phyloP scores from a whole-genome alignment of 2,888 invertebrate genomes.

The Electrophaes corylata region DNA sequence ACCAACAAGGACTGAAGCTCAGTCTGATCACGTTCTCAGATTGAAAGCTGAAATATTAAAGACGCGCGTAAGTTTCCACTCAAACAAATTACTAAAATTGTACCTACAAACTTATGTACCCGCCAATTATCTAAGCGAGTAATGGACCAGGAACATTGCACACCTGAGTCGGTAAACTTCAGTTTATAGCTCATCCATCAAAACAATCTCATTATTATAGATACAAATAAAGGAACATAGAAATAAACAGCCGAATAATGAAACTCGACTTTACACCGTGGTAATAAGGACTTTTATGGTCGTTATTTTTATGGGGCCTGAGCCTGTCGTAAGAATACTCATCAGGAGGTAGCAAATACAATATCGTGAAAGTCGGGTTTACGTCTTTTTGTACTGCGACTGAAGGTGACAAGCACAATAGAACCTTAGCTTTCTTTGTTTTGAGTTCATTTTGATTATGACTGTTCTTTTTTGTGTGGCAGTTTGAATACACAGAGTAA shows the following conservation, averaged over 20 bases:
- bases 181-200: slow-evolving; percentile 42
- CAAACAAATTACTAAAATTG: slow-evolving; percentile 29
- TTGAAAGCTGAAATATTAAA: slow-evolving; percentile 15
- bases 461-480: slow-evolving; percentile 13
- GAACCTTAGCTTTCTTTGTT: slow-evolving; percentile 19
- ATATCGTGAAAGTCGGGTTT: slow-evolving; percentile 38
- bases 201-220: slow-evolving; percentile 40
- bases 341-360: slow-evolving; percentile 41
- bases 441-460: slow-evolving; percentile 20
- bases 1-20: background rate
- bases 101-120: slow-evolving; percentile 23
- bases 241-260: slow-evolving; percentile 30
- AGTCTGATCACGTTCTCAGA: slow-evolving; percentile 1
- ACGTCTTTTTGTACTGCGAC: slow-evolving; percentile 31
- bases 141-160: slow-evolving; percentile 30
- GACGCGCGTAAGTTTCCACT: slow-evolving; percentile 26
- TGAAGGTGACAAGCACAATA: slow-evolving; percentile 23
- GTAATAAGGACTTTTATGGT: slow-evolving; percentile 35
- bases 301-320: slow-evolving; percentile 41
- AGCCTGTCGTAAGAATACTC: slow-evolving; percentile 43
- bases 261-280: slow-evolving; percentile 32
- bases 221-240: slow-evolving; percentile 34
- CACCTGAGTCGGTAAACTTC: slow-evolving; percentile 41
- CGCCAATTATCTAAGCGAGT: slow-evolving; percentile 36
- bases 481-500: slow-evolving; percentile 5